phyloP scores from a whole-genome alignment of 2,797 vertebrate species.

The Gadopsis marmoratus region DNA sequence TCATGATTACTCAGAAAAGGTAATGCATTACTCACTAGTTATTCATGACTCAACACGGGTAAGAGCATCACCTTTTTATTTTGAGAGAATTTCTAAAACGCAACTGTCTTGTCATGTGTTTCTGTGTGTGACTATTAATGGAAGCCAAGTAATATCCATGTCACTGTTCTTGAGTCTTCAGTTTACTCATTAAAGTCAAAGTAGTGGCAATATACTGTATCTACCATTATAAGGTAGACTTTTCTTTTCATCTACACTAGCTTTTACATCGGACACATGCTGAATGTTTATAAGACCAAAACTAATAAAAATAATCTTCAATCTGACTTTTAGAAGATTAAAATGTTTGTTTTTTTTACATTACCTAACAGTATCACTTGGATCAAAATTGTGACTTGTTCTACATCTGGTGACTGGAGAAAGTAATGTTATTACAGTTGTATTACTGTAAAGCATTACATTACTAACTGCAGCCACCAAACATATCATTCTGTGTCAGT shows the following conservation, averaged over 20 bases:
- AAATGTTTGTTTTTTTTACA: neutral
- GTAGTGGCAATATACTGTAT: neutral
- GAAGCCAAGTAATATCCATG: neutral
- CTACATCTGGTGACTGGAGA: constrained; percentile 43
- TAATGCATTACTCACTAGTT: neutral
- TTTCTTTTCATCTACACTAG: neutral
- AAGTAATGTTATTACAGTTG: constrained; percentile 30
- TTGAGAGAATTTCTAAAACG: neutral
- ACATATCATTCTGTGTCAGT: constrained; percentile 66
- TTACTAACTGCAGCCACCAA: constrained; percentile 54
- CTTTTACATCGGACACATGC: neutral
- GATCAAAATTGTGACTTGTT: constrained; percentile 15
- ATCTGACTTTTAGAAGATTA: neutral
- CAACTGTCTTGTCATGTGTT: neutral
- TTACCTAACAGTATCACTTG: neutral
- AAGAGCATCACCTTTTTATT: constrained; percentile 9
- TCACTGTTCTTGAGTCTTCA: neutral
- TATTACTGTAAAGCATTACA: constrained; percentile 25
- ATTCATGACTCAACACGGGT: neutral
- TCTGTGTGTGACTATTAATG: neutral
- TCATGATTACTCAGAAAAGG: neutral
- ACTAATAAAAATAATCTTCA: neutral
- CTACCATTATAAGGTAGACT: neutral
- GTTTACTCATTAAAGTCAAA: neutral
- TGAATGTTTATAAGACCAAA: neutral